These are phyloP conservation scores for Chrysochloris asiatica DNA, from an alignment of 2,113 vertebrate species.

Conservation along the genomic window DNA sequence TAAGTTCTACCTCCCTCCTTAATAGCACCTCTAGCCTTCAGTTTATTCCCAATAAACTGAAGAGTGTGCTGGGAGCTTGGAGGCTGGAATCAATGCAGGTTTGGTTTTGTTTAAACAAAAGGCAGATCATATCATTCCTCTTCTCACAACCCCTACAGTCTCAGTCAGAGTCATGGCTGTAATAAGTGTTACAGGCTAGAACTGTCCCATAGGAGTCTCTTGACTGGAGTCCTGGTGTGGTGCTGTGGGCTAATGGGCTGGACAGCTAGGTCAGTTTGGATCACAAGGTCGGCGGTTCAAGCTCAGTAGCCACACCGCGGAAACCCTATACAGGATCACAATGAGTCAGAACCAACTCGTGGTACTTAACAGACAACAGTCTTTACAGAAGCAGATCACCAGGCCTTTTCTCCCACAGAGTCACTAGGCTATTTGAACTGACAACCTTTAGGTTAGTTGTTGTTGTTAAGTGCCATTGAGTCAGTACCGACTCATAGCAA, in stretches of 20 bases:
- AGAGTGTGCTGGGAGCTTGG: not conserved
- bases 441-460: not conserved
- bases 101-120: conserved; percentile 15
- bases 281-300: too few relatives aligned
- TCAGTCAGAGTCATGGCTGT: not conserved
- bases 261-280: too few relatives aligned
- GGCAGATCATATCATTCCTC: not conserved
- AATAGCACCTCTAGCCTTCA: not conserved
- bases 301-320: too few relatives aligned
- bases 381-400: not conserved
- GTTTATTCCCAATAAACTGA: conserved; percentile 25
- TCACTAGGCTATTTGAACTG: not conserved
- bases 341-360: too few relatives aligned
- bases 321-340: too few relatives aligned
- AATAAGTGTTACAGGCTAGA: not conserved
- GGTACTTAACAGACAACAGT: too few relatives aligned
- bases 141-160: not conserved
- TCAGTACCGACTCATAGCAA: too few relatives aligned
- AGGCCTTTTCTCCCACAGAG: not conserved
- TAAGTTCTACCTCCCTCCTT: not conserved
- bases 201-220: not conserved
- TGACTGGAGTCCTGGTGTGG: too few relatives aligned
- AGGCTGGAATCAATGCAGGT: not conserved
- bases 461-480: too few relatives aligned
- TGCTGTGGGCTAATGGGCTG: too few relatives aligned